These are phyloP conservation scores for Carassius auratus DNA, from an alignment of 2,113 vertebrate species.

Conservation along the genomic window DNA sequence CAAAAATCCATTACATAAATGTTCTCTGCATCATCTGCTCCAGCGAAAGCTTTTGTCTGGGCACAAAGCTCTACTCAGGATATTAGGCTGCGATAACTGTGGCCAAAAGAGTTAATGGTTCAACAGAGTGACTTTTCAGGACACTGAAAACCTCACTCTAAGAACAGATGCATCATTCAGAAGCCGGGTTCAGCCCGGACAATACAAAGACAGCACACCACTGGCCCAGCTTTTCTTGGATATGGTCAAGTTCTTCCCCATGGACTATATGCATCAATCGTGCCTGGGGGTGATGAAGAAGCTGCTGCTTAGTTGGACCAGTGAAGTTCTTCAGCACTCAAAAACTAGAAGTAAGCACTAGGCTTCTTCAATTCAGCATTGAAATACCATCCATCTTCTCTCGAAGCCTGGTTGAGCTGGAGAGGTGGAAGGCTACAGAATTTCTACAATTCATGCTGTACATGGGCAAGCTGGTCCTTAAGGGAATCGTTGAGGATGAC, in stretches of 20 bases:
- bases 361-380: background rate
- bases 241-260: background rate
- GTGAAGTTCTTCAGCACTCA: no score
- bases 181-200: background rate
- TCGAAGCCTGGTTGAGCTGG: background rate
- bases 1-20: background rate
- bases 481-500: background rate
- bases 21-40: background rate
- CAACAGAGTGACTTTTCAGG: background rate
- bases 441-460: background rate
- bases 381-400: background rate
- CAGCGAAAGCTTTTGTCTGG: background rate
- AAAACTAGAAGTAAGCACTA: no score
- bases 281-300: background rate
- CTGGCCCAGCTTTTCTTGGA: background rate
- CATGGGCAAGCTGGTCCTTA: background rate
- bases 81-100: constrained; percentile 2
- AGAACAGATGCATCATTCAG: background rate
- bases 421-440: background rate
- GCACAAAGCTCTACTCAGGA: background rate
- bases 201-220: background rate
- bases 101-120: background rate
- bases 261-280: background rate
- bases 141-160: background rate
- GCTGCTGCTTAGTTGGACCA: no score